Evolutionary conservation across 2,888 invertebrate genomes (phyloP).

Genomic region (Cheiracanthium punctorium): DNA sequence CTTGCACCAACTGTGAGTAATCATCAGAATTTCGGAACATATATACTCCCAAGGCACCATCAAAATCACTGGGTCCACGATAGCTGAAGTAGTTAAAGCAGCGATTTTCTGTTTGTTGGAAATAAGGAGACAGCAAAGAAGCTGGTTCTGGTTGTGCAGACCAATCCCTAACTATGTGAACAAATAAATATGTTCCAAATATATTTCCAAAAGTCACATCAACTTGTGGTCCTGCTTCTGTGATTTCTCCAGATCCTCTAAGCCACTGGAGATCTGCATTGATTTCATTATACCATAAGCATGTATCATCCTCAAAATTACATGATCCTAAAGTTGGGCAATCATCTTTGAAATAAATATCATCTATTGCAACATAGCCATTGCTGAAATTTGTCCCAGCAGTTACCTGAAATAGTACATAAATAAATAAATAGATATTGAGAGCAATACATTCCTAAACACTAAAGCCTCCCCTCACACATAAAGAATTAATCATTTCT

Average conservation of each 20-base stretch:
- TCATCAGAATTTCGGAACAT: slow-evolving; percentile 17
- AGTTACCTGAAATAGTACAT: slow-evolving; percentile 36
- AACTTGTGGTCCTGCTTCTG: slow-evolving; percentile 33
- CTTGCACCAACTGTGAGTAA: slow-evolving; percentile 2
- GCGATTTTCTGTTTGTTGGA: background rate
- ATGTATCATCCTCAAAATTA: slow-evolving; percentile 69
- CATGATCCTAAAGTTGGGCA: slow-evolving; percentile 69
- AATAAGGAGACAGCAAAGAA: slow-evolving; percentile 60
- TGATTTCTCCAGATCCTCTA: slow-evolving; percentile 57
- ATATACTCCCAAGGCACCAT: slow-evolving; percentile 23
- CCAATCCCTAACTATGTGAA: slow-evolving; percentile 26
- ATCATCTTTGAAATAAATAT: slow-evolving; percentile 46
- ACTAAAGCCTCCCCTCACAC: no score
- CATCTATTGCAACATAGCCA: slow-evolving; percentile 69
- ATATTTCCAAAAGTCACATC: slow-evolving; percentile 61
- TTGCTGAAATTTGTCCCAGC: slow-evolving; percentile 7
- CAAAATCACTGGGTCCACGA: slow-evolving; percentile 48
- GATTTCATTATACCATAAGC: slow-evolving; percentile 66
- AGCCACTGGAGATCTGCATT: slow-evolving; percentile 46
- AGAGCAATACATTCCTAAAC: no score
- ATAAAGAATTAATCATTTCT: background rate
- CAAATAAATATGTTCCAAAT: slow-evolving; percentile 67
- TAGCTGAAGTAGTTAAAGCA: slow-evolving; percentile 68
- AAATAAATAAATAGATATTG: background rate
- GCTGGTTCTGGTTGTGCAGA: slow-evolving; percentile 17